Evolutionary conservation across 2,888 invertebrate species (phyloP).

Genomic region (Malacosoma neustria): DNA sequence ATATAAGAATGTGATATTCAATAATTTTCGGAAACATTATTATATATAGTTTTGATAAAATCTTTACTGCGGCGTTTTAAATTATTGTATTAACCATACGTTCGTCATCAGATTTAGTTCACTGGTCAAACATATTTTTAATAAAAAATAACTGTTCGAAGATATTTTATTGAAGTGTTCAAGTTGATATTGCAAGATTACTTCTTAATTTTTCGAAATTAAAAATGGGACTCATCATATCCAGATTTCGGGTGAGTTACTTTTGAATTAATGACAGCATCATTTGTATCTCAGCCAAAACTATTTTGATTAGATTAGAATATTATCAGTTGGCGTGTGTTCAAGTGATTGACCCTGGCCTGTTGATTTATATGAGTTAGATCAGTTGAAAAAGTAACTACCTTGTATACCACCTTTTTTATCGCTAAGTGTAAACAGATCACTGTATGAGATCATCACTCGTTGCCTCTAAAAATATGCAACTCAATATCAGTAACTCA

Average conservation of each 20-base stretch:
- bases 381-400: too few species aligned
- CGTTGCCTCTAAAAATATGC: too few species aligned
- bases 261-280: conserved; percentile 8
- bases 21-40: conserved; percentile 1
- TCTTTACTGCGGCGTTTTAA: conserved; percentile 1
- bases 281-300: conserved; percentile 52
- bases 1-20: conserved; percentile 9
- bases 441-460: too few species aligned
- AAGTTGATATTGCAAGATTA: neutral
- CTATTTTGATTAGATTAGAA: conserved; percentile 46
- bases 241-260: conserved; percentile 79
- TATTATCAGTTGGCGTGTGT: conserved; percentile 51
- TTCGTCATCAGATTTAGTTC: conserved; percentile 2
- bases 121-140: conserved; percentile 1
- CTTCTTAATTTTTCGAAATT: conserved; percentile 11
- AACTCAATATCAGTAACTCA: too few species aligned
- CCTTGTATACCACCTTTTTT: too few species aligned
- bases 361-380: neutral
- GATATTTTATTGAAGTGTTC: neutral
- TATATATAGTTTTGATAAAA: neutral
- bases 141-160: neutral
- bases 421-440: too few species aligned
- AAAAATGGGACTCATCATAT: conserved; percentile 79
- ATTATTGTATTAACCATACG: neutral
- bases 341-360: conserved; percentile 28